Percentiles rank a stretch among this genome's conserved stretches.
Evolutionary conservation across 2,888 invertebrate genomes (phyloP).

Genomic region (Amiota communis): DNA sequence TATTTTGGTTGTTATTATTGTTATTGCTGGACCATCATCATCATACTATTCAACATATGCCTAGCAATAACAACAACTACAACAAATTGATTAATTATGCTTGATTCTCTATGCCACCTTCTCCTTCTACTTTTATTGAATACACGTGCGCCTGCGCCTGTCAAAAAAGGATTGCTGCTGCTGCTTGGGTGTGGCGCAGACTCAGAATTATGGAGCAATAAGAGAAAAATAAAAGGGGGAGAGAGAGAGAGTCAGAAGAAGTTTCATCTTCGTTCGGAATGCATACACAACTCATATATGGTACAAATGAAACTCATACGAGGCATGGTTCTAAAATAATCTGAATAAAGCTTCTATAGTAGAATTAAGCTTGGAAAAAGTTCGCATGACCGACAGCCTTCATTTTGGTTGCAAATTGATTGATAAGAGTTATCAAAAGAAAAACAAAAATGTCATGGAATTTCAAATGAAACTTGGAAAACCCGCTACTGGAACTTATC

Average conservation of each 20-base stretch:
- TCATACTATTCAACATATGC: conserved; percentile 15
- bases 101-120: background rate
- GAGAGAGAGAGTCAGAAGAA: background rate
- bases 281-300: too few relatives aligned
- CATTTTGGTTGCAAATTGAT: too few relatives aligned
- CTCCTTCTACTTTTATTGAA: background rate
- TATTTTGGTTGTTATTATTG: background rate
- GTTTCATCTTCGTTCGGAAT: too few relatives aligned
- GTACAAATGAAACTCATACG: too few relatives aligned
- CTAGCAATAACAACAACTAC: conserved; percentile 34
- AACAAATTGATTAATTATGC: conserved; percentile 57
- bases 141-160: conserved; percentile 4
- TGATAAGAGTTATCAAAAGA: too few relatives aligned
- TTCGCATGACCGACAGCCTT: too few relatives aligned
- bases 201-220: background rate
- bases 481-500: too few relatives aligned
- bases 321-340: too few relatives aligned
- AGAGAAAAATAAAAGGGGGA: conserved; percentile 28
- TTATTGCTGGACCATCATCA: conserved; percentile 1
- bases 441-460: too few relatives aligned
- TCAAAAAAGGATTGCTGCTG: conserved; percentile 17
- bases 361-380: too few relatives aligned
- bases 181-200: background rate
- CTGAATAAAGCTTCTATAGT: too few relatives aligned
- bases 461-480: too few relatives aligned